Evolutionary conservation across 2,113 vertebrate species (phyloP).

Genomic region (Phylloscopus trochiloides): DNA sequence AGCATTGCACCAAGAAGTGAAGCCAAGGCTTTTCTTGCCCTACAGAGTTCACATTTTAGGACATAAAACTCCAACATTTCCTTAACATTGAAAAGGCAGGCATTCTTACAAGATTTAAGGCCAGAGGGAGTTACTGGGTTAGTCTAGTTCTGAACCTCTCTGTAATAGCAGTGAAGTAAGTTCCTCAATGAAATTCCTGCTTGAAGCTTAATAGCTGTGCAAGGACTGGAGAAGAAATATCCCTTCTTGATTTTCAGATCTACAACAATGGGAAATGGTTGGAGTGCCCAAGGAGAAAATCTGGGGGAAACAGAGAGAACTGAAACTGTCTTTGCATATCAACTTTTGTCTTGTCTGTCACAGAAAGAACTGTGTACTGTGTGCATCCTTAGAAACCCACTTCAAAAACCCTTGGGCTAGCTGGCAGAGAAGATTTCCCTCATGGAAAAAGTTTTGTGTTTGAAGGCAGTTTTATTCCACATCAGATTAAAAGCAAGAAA

Average conservation of each 20-base stretch:
- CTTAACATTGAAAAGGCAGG: conserved; percentile 1
- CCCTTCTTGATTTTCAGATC: neutral
- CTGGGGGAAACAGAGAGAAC: neutral
- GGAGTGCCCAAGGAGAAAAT: neutral
- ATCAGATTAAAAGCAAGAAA: conserved; percentile 18
- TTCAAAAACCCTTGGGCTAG: neutral
- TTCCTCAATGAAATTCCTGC: neutral
- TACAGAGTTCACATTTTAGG: neutral
- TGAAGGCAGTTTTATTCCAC: conserved; percentile 6
- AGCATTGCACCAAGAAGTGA: neutral
- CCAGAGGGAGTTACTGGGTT: neutral
- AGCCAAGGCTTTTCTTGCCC: neutral
- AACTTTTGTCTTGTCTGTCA: conserved; percentile 8
- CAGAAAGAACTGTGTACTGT: neutral
- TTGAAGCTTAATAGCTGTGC: conserved; percentile 5
- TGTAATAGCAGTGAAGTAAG: neutral
- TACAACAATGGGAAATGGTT: neutral
- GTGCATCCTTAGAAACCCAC: neutral
- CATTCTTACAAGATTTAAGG: neutral
- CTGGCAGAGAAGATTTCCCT: neutral
- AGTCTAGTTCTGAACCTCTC: neutral
- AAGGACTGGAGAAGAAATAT: neutral
- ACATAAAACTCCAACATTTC: neutral
- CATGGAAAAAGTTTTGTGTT: neutral
- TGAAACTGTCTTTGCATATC: neutral